phyloP scores from a whole-genome alignment of 2,888 invertebrate genomes.

The Tetragnatha montana region DNA sequence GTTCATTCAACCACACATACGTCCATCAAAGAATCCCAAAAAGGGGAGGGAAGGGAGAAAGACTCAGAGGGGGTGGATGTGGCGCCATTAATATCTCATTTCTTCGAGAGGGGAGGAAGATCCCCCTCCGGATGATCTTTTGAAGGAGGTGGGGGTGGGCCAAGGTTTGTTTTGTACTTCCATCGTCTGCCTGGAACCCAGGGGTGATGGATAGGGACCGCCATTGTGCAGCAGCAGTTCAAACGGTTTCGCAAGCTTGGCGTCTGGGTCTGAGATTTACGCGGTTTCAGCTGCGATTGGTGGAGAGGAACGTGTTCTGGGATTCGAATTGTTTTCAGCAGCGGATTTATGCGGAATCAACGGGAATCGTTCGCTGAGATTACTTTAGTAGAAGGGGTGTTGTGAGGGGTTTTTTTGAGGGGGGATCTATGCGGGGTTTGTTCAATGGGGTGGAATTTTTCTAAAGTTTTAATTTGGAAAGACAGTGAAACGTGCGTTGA shows the following conservation, averaged over 20 bases:
- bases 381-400: background rate
- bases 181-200: background rate
- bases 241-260: background rate
- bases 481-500: background rate
- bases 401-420: background rate
- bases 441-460: background rate
- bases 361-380: background rate
- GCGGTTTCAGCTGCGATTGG: background rate
- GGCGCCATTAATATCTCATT: conserved; percentile 1
- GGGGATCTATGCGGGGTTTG: background rate
- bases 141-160: background rate
- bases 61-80: background rate
- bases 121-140: background rate
- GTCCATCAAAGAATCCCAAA: background rate
- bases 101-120: background rate
- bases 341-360: background rate
- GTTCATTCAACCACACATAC: background rate
- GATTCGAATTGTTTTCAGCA: background rate
- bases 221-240: background rate
- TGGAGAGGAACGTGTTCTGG: background rate
- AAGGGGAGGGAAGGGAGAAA: background rate
- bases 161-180: background rate
- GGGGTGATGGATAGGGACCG: background rate
- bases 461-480: background rate
- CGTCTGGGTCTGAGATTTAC: background rate